Conservation (phyloP, 2,888 invertebrate species). For the Drosophila infuscata region DNA sequence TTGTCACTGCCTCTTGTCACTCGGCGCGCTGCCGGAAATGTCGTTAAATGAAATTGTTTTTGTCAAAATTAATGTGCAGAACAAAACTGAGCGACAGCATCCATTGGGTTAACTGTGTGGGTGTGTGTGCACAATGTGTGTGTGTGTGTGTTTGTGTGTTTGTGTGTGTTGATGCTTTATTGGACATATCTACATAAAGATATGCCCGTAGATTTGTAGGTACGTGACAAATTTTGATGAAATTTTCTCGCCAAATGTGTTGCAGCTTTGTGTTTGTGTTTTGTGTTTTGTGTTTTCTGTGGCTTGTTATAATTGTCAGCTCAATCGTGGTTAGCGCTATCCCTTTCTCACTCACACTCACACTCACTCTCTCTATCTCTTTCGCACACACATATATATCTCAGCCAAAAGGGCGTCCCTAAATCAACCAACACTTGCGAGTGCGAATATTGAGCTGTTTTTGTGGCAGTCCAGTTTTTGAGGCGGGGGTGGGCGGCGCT, state of each 20-base stretch:
- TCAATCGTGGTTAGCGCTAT: slow-evolving; percentile 15
- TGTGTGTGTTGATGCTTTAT: not conserved
- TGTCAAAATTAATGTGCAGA: slow-evolving; percentile 74
- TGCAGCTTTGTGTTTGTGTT: slow-evolving; percentile 36
- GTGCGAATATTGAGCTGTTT: slow-evolving; percentile 39
- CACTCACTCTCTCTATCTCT: not conserved
- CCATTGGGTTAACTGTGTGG: slow-evolving; percentile 62
- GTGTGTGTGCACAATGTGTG: slow-evolving; percentile 29
- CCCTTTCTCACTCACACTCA: not conserved
- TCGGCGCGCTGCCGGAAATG: slow-evolving; percentile 64
- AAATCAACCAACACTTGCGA: slow-evolving; percentile 21
- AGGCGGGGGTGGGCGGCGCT: not conserved
- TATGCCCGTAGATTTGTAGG: slow-evolving; percentile 28
- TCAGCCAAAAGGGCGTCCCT: not conserved
- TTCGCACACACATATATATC: no score
- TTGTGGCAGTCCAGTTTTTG: not conserved
- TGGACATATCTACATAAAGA: slow-evolving; percentile 7
- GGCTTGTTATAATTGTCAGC: slow-evolving; percentile 59
- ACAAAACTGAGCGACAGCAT: slow-evolving; percentile 44
- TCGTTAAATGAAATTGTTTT: slow-evolving; percentile 75
- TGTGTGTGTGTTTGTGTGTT: slow-evolving; percentile 2
- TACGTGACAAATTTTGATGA: slow-evolving; percentile 74
- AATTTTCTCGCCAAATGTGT: slow-evolving; percentile 64
- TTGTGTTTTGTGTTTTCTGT: slow-evolving; percentile 2
- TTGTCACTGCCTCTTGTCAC: slow-evolving; percentile 26